These are phyloP conservation scores for Drosophila leontia DNA, from an alignment of 1,140 invertebrate genomes.

Conservation along the genomic window DNA sequence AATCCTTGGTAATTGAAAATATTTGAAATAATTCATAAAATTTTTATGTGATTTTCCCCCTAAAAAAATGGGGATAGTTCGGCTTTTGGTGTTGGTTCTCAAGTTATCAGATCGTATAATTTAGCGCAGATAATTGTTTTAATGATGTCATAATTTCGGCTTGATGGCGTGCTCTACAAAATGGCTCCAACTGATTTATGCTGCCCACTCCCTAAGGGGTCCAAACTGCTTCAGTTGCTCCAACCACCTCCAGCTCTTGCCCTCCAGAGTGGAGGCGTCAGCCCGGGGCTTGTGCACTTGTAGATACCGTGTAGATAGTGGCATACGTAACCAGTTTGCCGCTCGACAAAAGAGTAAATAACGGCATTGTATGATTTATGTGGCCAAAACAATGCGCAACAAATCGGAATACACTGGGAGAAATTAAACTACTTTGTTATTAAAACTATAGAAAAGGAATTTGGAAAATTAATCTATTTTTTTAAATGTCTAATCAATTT, in stretches of 20 bases:
- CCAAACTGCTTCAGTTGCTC: neutral
- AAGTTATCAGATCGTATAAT: constrained; percentile 64
- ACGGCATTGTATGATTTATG: constrained; percentile 75
- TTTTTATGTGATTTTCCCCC: constrained; percentile 73
- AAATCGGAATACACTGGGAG: constrained; percentile 19
- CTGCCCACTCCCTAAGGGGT: constrained; percentile 15
- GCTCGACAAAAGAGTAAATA: constrained; percentile 57
- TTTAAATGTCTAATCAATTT: too few relatives aligned
- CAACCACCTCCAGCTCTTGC: constrained; percentile 8
- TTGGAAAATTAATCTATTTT: neutral
- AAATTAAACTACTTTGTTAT: neutral
- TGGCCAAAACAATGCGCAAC: constrained; percentile 51
- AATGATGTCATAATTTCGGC: constrained; percentile 76
- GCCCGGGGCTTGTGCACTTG: constrained; percentile 38
- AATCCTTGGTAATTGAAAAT: constrained; percentile 76
- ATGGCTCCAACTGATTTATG: constrained; percentile 70
- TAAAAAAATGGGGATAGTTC: constrained; percentile 31
- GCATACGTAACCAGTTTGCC: constrained; percentile 69
- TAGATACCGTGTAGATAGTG: constrained; percentile 51
- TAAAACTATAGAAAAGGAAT: too few relatives aligned
- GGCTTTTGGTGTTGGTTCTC: constrained; percentile 14
- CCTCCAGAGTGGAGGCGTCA: constrained; percentile 31
- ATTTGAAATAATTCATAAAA: constrained; percentile 83
- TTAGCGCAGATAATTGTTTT: constrained; percentile 77
- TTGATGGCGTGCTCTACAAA: constrained; percentile 58